phyloP scores from a whole-genome alignment of 2,797 vertebrate species.

The Petrocephalus sullivani region DNA sequence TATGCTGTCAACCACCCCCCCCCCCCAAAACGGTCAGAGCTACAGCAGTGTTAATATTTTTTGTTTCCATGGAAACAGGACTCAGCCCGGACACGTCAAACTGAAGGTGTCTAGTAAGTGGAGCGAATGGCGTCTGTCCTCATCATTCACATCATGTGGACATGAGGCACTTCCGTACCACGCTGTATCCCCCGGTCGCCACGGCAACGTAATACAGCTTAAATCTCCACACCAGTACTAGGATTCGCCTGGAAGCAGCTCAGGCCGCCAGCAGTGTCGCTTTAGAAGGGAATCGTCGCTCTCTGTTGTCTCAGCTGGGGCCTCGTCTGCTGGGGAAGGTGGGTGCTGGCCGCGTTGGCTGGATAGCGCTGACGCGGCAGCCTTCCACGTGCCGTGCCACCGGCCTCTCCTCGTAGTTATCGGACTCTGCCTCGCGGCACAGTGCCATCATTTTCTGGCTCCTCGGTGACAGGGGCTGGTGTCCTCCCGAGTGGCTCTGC shows the following conservation, averaged over 20 bases:
- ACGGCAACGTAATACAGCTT: not conserved
- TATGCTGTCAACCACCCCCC: not conserved
- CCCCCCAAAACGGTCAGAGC: not conserved
- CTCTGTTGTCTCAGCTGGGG: not conserved
- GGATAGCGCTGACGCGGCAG: no score
- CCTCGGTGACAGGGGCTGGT: not conserved
- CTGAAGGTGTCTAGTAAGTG: not conserved
- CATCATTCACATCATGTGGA: not conserved
- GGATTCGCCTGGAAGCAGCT: not conserved
- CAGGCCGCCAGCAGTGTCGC: not conserved
- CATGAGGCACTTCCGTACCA: not conserved
- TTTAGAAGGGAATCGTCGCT: not conserved
- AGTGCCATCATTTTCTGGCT: not conserved
- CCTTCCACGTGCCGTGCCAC: no score
- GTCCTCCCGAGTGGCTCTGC: not conserved
- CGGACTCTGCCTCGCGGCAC: not conserved
- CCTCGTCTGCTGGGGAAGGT: not conserved
- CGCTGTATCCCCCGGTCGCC: not conserved
- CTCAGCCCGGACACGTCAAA: not conserved
- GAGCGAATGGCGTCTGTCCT: not conserved
- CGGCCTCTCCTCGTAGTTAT: no score
- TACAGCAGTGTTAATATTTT: not conserved
- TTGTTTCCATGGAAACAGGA: constrained; percentile 15
- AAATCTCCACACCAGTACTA: not conserved
- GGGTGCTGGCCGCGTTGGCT: not conserved